Percentiles rank a stretch among this genome's conserved stretches.
These are phyloP conservation scores for Sakesphorus luctuosus DNA, from an alignment of 2,113 vertebrate genomes.

Conservation along the genomic window DNA sequence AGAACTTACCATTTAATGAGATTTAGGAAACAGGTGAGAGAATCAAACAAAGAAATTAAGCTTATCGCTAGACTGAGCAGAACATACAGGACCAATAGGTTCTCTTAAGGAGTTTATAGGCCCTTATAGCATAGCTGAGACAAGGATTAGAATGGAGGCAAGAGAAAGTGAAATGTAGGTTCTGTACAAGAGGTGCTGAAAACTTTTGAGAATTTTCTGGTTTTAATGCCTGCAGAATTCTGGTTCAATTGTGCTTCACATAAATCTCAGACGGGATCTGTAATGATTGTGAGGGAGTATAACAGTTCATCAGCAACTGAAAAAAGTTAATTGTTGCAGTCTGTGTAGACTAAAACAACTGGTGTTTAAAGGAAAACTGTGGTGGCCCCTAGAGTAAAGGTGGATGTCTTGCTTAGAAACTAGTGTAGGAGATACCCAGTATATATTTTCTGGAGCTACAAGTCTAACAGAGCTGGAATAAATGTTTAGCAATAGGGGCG, in stretches of 20 bases:
- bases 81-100: neutral
- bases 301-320: neutral
- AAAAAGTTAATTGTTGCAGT: neutral
- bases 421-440: neutral
- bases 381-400: neutral
- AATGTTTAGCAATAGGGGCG: neutral
- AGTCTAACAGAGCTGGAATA: neutral
- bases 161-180: neutral
- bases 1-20: neutral
- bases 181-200: neutral
- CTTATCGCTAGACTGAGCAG: neutral
- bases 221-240: neutral
- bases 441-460: neutral
- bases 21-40: neutral
- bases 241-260: neutral
- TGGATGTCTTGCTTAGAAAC: neutral
- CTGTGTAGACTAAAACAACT: neutral
- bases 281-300: neutral
- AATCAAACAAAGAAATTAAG: neutral
- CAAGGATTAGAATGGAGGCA: neutral
- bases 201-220: neutral
- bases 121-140: neutral
- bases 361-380: neutral
- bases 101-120: neutral
- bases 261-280: neutral